A percentile compares a stretch with the other conserved stretches of the same genome.
phyloP scores from a whole-genome alignment of 2,888 invertebrate genomes.

The Troilus luridus region DNA sequence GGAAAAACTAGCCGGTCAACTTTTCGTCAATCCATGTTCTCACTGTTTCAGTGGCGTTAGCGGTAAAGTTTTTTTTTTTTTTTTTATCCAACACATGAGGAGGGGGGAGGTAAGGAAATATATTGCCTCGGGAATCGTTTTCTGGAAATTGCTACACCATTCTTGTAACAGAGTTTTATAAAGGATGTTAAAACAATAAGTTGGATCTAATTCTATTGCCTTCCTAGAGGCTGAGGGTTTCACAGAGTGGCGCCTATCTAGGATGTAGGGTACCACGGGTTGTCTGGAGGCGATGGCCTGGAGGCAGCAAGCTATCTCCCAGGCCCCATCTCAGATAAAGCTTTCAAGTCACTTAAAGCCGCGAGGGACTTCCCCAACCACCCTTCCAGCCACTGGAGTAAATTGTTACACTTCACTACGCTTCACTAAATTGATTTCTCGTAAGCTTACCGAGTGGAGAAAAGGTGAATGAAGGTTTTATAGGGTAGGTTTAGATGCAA shows the following conservation, averaged over 20 bases:
- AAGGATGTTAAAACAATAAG: neutral
- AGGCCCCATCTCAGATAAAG: neutral
- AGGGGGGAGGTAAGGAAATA: too few relatives aligned
- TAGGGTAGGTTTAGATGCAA: neutral
- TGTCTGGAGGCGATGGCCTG: neutral
- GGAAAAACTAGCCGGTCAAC: too few relatives aligned
- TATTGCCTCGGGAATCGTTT: neutral
- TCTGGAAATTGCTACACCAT: neutral
- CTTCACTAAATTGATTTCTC: neutral
- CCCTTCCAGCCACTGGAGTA: neutral
- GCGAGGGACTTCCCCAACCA: neutral
- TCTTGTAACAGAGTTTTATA: neutral
- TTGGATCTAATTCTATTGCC: neutral
- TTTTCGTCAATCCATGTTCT: too few relatives aligned
- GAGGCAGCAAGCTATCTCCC: slow-evolving; percentile 20
- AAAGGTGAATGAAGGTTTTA: neutral
- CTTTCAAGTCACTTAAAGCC: slow-evolving; percentile 45
- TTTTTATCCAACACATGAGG: too few relatives aligned
- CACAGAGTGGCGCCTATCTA: neutral
- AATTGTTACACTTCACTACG: neutral
- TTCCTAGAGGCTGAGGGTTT: neutral
- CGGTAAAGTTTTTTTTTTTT: too few relatives aligned
- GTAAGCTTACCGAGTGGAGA: neutral
- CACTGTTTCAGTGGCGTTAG: too few relatives aligned
- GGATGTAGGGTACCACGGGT: neutral